Evolutionary conservation across 2,113 vertebrate species (phyloP).

Genomic region (Indri indri): DNA sequence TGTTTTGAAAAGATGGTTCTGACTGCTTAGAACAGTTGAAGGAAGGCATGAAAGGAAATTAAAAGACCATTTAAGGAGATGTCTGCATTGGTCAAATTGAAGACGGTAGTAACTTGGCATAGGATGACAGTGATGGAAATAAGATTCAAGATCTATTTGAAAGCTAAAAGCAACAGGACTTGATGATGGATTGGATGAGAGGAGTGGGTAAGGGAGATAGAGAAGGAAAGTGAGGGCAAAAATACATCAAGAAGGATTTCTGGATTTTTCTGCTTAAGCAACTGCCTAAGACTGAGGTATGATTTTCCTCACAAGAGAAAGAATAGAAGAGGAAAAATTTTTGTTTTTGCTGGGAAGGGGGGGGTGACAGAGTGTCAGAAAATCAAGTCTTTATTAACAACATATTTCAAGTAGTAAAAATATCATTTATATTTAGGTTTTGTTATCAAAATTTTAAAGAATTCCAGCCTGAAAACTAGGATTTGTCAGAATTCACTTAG

Average conservation of each 20-base stretch:
- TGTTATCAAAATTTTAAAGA: conserved; percentile 56
- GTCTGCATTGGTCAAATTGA: background rate
- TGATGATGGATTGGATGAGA: background rate
- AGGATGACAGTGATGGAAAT: conserved; percentile 9
- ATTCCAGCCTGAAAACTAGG: conserved; percentile 41
- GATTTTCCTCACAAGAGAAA: conserved; percentile 7
- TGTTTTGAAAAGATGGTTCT: conserved; percentile 35
- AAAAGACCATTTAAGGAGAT: conserved; percentile 24
- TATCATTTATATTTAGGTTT: background rate
- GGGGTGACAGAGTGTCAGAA: background rate
- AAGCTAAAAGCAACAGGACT: background rate
- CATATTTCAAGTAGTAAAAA: conserved; percentile 46
- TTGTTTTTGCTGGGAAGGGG: background rate
- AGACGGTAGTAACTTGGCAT: background rate
- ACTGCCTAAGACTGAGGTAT: background rate
- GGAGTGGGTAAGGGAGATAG: background rate
- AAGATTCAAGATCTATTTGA: conserved; percentile 24
- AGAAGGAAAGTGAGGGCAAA: background rate
- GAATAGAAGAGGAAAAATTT: background rate
- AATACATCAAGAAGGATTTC: background rate
- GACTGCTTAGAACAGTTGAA: conserved; percentile 1
- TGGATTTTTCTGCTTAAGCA: conserved; percentile 33
- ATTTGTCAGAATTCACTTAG: conserved; percentile 49
- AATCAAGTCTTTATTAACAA: conserved; percentile 37
- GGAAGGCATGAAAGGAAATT: conserved; percentile 24